phyloP scores from a whole-genome alignment of 1,140 invertebrate species.

The Diabrotica undecimpunctata region DNA sequence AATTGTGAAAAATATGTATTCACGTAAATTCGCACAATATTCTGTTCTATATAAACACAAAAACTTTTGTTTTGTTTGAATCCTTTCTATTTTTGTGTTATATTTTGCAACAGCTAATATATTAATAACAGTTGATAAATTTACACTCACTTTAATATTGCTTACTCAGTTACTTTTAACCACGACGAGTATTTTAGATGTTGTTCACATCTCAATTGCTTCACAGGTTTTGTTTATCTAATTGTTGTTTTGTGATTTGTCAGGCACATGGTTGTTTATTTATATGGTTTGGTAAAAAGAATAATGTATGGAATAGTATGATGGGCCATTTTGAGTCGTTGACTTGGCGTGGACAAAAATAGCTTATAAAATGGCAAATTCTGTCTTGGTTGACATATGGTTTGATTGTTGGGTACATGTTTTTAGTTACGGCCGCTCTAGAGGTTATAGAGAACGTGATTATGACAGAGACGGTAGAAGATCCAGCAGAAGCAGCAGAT shows the following conservation, averaged over 20 bases:
- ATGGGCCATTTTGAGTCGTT: constrained; percentile 28
- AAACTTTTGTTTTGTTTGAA: too few relatives aligned
- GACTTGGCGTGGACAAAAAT: constrained; percentile 30
- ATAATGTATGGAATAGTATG: constrained; percentile 37
- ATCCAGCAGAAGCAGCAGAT: constrained; percentile 38
- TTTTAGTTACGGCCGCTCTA: constrained; percentile 47
- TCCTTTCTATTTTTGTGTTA: too few relatives aligned
- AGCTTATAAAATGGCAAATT: constrained; percentile 16
- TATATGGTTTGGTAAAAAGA: constrained; percentile 47
- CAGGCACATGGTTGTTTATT: constrained; percentile 49
- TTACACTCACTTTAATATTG: background rate
- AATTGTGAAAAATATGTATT: too few relatives aligned
- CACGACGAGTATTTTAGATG: constrained; percentile 13
- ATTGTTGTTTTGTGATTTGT: constrained; percentile 49
- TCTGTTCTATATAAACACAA: too few relatives aligned
- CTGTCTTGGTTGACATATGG: constrained; percentile 21
- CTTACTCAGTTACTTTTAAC: constrained; percentile 7
- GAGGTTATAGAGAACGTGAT: constrained; percentile 42
- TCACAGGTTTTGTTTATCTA: constrained; percentile 28
- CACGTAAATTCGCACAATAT: too few relatives aligned
- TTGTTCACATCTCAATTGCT: constrained; percentile 7
- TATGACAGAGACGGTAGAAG: constrained; percentile 34
- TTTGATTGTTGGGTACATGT: constrained; percentile 35
- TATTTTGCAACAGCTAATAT: background rate
- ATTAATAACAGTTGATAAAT: background rate